A percentile compares a stretch with the other conserved stretches of the same genome.
Conservation (phyloP, 2,113 vertebrate genomes). For the Apteryx mantelli region DNA sequence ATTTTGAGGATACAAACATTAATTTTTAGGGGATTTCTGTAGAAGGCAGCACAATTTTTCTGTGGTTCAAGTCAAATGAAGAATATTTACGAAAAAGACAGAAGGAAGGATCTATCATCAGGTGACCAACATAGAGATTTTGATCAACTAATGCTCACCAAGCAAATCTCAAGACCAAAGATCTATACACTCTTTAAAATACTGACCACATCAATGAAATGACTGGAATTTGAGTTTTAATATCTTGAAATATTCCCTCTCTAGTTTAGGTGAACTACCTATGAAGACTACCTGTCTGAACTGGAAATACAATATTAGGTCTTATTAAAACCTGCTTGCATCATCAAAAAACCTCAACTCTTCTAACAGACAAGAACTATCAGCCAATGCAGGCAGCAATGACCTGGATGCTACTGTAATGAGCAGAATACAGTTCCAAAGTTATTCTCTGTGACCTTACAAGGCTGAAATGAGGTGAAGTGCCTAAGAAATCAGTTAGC, state of each 20-base stretch:
- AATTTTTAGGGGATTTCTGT: not conserved
- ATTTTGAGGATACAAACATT: constrained; percentile 3
- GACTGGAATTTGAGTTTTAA: not conserved
- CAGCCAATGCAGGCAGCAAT: not conserved
- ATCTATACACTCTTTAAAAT: not conserved
- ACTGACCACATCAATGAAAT: not conserved
- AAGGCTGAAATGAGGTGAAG: not conserved
- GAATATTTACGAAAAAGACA: not conserved
- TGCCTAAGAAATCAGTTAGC: not conserved
- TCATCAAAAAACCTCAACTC: not conserved
- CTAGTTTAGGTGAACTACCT: not conserved
- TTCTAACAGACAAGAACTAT: not conserved
- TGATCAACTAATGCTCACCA: not conserved
- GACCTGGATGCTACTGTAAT: not conserved
- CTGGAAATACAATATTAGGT: not conserved
- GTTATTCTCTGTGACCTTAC: not conserved
- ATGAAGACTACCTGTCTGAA: not conserved
- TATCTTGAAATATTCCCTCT: too few relatives aligned
- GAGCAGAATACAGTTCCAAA: not conserved
- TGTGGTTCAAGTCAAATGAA: not conserved
- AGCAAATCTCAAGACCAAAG: not conserved
- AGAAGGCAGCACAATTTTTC: not conserved
- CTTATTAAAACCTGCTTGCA: not conserved
- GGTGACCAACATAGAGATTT: not conserved
- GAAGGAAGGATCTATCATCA: not conserved